Evolutionary conservation across 2,797 vertebrate species (phyloP).

Genomic region (Rhinatrema bivittatum): DNA sequence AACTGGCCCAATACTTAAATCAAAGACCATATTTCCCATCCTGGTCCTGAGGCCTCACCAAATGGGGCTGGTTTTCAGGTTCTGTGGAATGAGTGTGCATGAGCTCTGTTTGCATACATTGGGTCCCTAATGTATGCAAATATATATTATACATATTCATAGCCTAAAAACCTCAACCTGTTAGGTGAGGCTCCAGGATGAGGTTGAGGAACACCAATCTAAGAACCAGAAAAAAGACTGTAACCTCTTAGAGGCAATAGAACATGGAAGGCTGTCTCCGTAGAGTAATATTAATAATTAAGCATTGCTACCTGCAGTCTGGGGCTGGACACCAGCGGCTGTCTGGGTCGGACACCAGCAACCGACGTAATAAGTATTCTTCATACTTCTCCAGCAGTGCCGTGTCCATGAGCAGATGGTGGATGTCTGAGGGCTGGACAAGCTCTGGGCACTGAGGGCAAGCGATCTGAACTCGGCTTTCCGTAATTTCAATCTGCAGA

Average conservation of each 20-base stretch:
- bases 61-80: no score
- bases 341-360: constrained; percentile 68
- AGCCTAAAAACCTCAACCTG: no score
- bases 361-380: constrained; percentile 71
- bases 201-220: no score
- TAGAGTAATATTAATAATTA: rapidly evolving
- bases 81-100: no score
- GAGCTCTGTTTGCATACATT: no score
- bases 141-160: no score
- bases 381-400: constrained; percentile 70
- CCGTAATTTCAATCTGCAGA: constrained; percentile 66
- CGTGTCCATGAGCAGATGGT: constrained; percentile 62
- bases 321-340: constrained; percentile 80
- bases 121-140: no score
- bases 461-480: constrained; percentile 69
- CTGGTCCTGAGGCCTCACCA: no score
- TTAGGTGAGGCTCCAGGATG: no score
- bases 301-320: constrained; percentile 65
- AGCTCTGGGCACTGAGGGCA: constrained; percentile 72
- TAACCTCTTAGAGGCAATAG: rapidly evolving
- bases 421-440: constrained; percentile 56
- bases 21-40: no score
- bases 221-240: rapidly evolving
- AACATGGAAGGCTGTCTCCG: neutral
- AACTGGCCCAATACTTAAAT: no score